Evolutionary conservation across 2,888 invertebrate genomes (phyloP), one percentile per base, ranked within the genome.

Genomic region (Ferdinandea cuprea): DNA sequence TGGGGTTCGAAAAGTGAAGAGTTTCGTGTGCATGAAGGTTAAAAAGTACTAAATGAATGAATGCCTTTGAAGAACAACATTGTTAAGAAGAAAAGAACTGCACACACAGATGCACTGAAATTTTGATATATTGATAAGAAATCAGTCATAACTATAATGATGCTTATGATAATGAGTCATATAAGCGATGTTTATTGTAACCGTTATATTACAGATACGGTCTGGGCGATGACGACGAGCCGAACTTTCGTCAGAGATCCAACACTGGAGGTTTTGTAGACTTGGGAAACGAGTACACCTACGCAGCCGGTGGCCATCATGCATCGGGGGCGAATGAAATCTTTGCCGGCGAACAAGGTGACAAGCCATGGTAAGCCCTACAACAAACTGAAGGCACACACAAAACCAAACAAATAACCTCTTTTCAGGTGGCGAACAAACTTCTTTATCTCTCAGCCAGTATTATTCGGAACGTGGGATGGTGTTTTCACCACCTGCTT

Each of bases 401-500:
- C 9, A 3, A 37, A n/a, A 6, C 11, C 30, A n/a, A 25, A 0
- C 9, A 15, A 0, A 1, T 3, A 9, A 3, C 48, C 25, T 28
- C 46, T 7, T 85, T 87, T 84, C 86, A 98, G 98, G 98, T 98
- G 98, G 98, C 96, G 97, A 91, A 95, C 97, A 30, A 98, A 98
- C 89, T 98, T 99, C 91, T 98, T 99, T 89, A 95, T 99, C 91
- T 97, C 97, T 32, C 97, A 98, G 91, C 98, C 98, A 35, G 96
- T 98, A 65, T 92, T 98, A 61, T 99, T 99, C 92, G 98, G 99
- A 11, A 98, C 98, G 0, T 99, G 91, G 91, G 99, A 99, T 91
- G 99, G 99, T 85, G 99, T 99, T 6, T 99, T 98, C 90, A 98
- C 98, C 68, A 98, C 98, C 61, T 98, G 98, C 89, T 94, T 99